A percentile compares a stretch with the other conserved stretches of the same genome.
Conservation (phyloP, 2,797 vertebrate genomes). For the Craterocephalus amniculus region DNA sequence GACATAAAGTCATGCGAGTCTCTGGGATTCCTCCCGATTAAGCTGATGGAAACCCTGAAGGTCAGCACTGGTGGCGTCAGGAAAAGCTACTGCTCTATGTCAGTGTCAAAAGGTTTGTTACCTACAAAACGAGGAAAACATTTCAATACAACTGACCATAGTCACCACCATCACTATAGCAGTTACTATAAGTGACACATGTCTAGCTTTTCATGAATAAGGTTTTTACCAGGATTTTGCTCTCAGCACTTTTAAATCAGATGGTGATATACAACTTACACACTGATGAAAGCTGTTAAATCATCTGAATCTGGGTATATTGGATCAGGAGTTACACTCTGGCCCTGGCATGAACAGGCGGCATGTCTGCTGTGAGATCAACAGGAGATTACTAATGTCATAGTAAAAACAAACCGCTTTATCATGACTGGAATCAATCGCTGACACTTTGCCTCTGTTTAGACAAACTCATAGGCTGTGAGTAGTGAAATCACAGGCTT, state of each 20-base stretch:
- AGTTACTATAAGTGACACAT: neutral
- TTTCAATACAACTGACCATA: neutral
- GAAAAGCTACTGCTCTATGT: slow-evolving; percentile 40
- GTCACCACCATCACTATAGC: no score
- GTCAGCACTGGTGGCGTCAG: slow-evolving; percentile 5
- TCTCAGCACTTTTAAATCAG: neutral
- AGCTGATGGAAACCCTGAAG: slow-evolving; percentile 27
- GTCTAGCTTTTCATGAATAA: neutral
- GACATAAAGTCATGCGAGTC: slow-evolving; percentile 28
- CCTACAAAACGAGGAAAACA: neutral
- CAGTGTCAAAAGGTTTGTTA: neutral
- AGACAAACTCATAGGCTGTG: slow-evolving; percentile 45
- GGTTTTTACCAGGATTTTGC: fast-evolving
- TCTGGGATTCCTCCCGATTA: slow-evolving; percentile 68
- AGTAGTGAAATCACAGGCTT: slow-evolving; percentile 44
- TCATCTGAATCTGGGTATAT: slow-evolving; percentile 20
- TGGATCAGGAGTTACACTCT: slow-evolving; percentile 23
- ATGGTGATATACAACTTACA: fast-evolving
- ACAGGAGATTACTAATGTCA: slow-evolving; percentile 54
- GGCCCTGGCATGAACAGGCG: slow-evolving; percentile 16
- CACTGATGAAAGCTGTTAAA: slow-evolving; percentile 13
- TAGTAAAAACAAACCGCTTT: slow-evolving; percentile 54
- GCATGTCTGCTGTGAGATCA: slow-evolving; percentile 38
- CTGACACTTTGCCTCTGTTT: slow-evolving; percentile 63
- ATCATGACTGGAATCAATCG: slow-evolving; percentile 62